These are phyloP conservation scores for Vireo griseus DNA, from an alignment of 2,797 vertebrate species.

Conservation along the genomic window DNA sequence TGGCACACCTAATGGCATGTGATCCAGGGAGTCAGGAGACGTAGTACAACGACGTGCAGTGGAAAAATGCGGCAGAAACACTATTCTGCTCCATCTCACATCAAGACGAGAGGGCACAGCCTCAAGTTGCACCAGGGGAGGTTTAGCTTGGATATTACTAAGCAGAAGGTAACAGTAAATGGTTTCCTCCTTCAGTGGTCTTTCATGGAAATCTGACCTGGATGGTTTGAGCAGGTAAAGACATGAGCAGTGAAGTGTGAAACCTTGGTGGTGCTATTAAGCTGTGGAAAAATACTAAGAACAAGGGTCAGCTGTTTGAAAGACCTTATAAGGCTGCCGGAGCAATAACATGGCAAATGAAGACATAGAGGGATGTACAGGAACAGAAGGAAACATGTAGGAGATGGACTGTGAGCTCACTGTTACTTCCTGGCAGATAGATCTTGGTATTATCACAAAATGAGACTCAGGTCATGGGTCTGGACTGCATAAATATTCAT, in stretches of 20 bases:
- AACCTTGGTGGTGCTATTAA: not conserved
- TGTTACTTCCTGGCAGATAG: accelerated
- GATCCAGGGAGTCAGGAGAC: not conserved
- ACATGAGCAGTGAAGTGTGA: not conserved
- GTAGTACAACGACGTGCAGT: accelerated
- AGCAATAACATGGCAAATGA: not conserved
- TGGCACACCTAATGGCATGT: accelerated
- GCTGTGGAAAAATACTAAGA: not conserved
- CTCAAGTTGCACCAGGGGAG: not conserved
- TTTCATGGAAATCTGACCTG: not conserved
- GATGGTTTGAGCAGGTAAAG: not conserved
- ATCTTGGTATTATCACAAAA: not conserved
- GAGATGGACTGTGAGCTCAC: not conserved
- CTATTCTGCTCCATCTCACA: accelerated
- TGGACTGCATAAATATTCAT: not conserved
- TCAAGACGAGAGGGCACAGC: not conserved
- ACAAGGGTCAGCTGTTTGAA: not conserved
- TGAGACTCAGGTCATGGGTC: not conserved
- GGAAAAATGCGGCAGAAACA: not conserved
- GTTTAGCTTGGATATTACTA: not conserved
- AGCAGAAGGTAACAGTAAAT: not conserved
- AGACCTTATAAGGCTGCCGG: not conserved
- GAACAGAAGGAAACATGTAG: not conserved
- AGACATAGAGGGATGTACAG: not conserved
- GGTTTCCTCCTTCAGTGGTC: not conserved